A percentile compares a stretch with the other conserved stretches of the same genome.
These are phyloP conservation scores for Atherinosoma microstoma DNA, from an alignment of 2,797 vertebrate species.

Conservation along the genomic window DNA sequence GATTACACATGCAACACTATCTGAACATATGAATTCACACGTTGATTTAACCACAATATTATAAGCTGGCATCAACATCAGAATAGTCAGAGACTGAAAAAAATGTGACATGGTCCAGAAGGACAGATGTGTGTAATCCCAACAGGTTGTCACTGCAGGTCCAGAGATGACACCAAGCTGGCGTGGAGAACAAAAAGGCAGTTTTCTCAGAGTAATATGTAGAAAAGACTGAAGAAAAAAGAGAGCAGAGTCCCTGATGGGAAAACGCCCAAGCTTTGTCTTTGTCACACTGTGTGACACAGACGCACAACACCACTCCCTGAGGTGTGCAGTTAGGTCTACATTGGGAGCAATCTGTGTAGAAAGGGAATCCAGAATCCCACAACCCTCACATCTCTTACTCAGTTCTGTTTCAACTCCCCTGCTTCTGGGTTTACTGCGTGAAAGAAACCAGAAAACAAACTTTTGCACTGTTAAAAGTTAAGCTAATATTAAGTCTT, in stretches of 20 bases:
- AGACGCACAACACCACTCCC: constrained; percentile 67
- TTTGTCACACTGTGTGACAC: constrained; percentile 77
- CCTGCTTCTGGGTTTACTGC: constrained; percentile 29
- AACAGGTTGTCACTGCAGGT: constrained; percentile 66
- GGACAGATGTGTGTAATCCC: constrained; percentile 43
- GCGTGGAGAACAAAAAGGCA: constrained; percentile 53
- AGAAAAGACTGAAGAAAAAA: constrained; percentile 66
- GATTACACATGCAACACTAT: neutral
- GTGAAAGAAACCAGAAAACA: constrained; percentile 39
- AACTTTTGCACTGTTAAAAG: constrained; percentile 41
- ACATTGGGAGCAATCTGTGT: constrained; percentile 30
- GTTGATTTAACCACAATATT: constrained; percentile 18
- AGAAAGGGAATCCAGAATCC: constrained; percentile 31
- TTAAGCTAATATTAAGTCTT: constrained; percentile 18
- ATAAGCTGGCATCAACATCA: constrained; percentile 19
- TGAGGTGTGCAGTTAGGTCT: constrained; percentile 52
- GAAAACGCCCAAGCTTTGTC: constrained; percentile 75
- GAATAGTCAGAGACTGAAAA: constrained; percentile 21
- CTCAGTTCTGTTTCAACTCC: constrained; percentile 29
- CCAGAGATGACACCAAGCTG: constrained; percentile 64
- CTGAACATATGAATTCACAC: constrained; percentile 2
- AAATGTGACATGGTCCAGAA: constrained; percentile 37
- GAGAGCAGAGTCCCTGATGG: constrained; percentile 70
- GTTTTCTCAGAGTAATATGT: constrained; percentile 74
- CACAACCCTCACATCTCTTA: constrained; percentile 27